Evolutionary conservation across 2,888 invertebrate species (phyloP).

Genomic region (Papilio protenor): DNA sequence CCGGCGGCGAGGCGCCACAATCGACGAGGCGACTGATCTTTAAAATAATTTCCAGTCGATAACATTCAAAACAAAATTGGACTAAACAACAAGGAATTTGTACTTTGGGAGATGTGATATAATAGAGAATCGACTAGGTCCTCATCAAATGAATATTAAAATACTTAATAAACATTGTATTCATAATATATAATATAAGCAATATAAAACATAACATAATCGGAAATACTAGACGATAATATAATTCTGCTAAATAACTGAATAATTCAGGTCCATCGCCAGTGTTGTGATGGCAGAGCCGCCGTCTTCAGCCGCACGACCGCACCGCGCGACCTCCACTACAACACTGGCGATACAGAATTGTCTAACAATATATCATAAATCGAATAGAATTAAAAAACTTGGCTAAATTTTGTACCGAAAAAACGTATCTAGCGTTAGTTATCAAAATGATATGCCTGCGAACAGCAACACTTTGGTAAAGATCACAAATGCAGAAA

Average conservation of each 20-base stretch:
- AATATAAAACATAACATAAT: slow-evolving; percentile 84
- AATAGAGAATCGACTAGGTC: slow-evolving; percentile 84
- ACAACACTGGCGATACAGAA: slow-evolving; percentile 72
- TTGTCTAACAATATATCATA: slow-evolving; percentile 79
- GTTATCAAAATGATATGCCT: slow-evolving; percentile 81
- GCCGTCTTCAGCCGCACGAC: slow-evolving; percentile 45
- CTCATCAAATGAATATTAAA: slow-evolving; percentile 84
- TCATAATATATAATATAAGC: slow-evolving; percentile 83
- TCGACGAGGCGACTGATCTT: slow-evolving; percentile 59
- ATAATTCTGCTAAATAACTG: slow-evolving; percentile 84
- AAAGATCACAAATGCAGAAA: slow-evolving; percentile 70
- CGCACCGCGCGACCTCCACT: slow-evolving; percentile 57
- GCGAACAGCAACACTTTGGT: slow-evolving; percentile 82
- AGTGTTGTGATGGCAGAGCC: slow-evolving; percentile 61
- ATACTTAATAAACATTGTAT: slow-evolving; percentile 84
- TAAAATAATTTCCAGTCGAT: slow-evolving; percentile 83
- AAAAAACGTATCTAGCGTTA: slow-evolving; percentile 77
- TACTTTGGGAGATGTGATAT: slow-evolving; percentile 85
- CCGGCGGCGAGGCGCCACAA: slow-evolving; percentile 48
- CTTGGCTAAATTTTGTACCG: slow-evolving; percentile 81
- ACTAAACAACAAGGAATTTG: slow-evolving; percentile 86
- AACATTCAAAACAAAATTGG: slow-evolving; percentile 84
- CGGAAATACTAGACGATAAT: slow-evolving; percentile 82
- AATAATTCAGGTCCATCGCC: slow-evolving; percentile 75
- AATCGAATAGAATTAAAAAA: slow-evolving; percentile 79